A percentile compares a stretch with the other conserved stretches of the same genome.
phyloP scores from a whole-genome alignment of 92 coral and sea anemone species.

The Zoanthus sociatus region DNA sequence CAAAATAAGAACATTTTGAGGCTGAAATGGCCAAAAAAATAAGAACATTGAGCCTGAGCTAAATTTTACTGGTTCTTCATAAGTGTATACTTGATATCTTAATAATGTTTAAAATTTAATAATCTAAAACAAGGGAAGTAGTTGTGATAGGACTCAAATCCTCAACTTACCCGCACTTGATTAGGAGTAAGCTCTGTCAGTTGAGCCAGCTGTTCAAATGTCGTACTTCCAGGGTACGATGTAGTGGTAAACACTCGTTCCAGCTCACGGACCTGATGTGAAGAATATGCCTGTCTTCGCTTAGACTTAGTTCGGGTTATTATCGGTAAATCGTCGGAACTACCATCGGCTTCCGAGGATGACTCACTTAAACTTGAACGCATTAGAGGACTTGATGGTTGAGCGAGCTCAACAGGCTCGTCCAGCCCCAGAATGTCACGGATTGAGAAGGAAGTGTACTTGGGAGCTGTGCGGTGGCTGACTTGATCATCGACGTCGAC shows the following conservation, averaged over 20 bases:
- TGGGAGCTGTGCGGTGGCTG: neutral
- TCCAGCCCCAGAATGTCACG: conserved; percentile 34
- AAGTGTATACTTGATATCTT: too few species aligned
- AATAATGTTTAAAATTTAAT: too few species aligned
- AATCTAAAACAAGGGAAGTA: too few species aligned
- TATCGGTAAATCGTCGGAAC: neutral
- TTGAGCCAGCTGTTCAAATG: neutral
- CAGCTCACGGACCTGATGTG: conserved; percentile 29
- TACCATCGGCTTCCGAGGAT: neutral
- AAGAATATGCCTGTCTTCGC: conserved; percentile 21
- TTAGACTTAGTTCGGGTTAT: neutral
- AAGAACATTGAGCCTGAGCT: too few species aligned
- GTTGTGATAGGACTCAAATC: too few species aligned
- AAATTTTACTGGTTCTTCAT: too few species aligned
- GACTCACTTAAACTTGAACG: too few species aligned
- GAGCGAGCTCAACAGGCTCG: neutral
- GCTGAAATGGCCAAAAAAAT: too few species aligned
- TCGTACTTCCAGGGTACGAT: conserved; percentile 30
- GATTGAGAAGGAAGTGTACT: conserved; percentile 30
- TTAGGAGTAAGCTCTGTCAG: neutral
- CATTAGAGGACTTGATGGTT: neutral
- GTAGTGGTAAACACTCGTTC: conserved; percentile 17
- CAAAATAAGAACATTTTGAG: too few species aligned
- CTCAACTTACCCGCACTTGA: conserved; percentile 5
- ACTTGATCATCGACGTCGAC: neutral